Conservation (phyloP, 1,140 invertebrate species). For the Magallana angulata region DNA sequence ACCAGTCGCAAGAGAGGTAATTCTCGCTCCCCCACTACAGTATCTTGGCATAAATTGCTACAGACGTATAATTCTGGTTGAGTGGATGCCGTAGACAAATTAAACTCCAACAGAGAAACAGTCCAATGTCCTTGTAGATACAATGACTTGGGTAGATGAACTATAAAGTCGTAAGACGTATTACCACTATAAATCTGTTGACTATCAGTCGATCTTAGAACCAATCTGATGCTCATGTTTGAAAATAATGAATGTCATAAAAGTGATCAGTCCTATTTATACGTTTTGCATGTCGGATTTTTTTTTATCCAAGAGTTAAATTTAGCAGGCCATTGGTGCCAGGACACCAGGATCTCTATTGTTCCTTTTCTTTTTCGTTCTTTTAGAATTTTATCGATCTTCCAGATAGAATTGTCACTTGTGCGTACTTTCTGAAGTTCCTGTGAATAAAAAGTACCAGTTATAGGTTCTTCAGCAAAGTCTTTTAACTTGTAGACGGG, state of each 20-base stretch:
- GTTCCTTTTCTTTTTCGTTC: neutral
- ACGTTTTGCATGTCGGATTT: neutral
- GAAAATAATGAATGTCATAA: neutral
- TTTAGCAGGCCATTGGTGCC: conserved; percentile 42
- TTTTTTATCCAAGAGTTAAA: conserved; percentile 49
- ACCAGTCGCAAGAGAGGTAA: too few relatives aligned
- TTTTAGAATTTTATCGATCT: conserved; percentile 36
- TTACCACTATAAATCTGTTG: neutral
- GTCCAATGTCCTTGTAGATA: neutral
- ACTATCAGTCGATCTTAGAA: conserved; percentile 29
- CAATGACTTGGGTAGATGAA: conserved; percentile 7
- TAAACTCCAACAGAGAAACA: conserved; percentile 2
- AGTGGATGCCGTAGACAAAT: neutral
- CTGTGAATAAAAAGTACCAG: too few relatives aligned
- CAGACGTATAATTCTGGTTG: neutral
- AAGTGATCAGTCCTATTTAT: neutral
- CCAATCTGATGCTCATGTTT: conserved; percentile 17
- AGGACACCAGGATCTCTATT: conserved; percentile 27
- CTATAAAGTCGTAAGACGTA: neutral
- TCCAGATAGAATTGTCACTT: conserved; percentile 28
- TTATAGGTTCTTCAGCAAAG: too few relatives aligned
- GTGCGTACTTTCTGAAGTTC: too few relatives aligned
- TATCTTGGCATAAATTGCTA: neutral
- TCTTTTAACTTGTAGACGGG: conserved; percentile 25
- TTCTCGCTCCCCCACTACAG: too few relatives aligned